Base-by-base conservation (phyloP, 1,140 invertebrate genomes). In the Scaptomyza montana region DNA sequence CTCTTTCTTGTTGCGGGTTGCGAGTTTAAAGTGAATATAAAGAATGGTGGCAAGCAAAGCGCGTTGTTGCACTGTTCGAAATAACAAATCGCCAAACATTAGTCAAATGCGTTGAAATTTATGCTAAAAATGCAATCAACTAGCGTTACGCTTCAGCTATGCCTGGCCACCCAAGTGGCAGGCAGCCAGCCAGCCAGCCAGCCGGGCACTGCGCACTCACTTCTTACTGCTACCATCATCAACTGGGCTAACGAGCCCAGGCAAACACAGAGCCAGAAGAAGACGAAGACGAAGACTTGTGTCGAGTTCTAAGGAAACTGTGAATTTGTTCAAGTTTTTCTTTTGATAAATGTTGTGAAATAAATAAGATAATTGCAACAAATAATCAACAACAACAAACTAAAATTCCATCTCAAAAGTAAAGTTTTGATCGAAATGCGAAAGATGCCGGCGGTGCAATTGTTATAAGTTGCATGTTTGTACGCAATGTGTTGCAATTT, bases 51-150 rank as follows among this genome's bases (percentile, higher is more conserved):
- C 50, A 57, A 51, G 67, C 56, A 71, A 56, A 61, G 64, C 62
- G 53, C 33, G 33, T 36, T 36, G 33, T 43, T 68, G 51, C 53
- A 50, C 43, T 56, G 41, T 62, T 61, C 65, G 28, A 54, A 75
- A 67, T 87, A 77, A 87, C 84, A 87, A 87, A 87, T 87, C 70
- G 77, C 69, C 54, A 64, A 64, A 84, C 84, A 87, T 87, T 87
- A 87, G 84, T 87, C 84, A 87, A 89, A 84, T 89, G 85, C 85
- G 84, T 89, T 89, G 79, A 89, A 89, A 89, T 89, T 89, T 89
- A 89, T 89, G 84, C 84, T 89, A 78, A 89, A 89, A 89, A 89
- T 89, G 84, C 84, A 89, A 89, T 89, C 84, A 89, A 74, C 80
- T 89, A 69, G 85, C 80, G 85, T 89, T 89, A 68, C 84, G 82